Percentiles rank a stretch among this genome's conserved stretches.
Evolutionary conservation across 2,888 invertebrate genomes (phyloP).

Genomic region (Sphecodes monilicornis): DNA sequence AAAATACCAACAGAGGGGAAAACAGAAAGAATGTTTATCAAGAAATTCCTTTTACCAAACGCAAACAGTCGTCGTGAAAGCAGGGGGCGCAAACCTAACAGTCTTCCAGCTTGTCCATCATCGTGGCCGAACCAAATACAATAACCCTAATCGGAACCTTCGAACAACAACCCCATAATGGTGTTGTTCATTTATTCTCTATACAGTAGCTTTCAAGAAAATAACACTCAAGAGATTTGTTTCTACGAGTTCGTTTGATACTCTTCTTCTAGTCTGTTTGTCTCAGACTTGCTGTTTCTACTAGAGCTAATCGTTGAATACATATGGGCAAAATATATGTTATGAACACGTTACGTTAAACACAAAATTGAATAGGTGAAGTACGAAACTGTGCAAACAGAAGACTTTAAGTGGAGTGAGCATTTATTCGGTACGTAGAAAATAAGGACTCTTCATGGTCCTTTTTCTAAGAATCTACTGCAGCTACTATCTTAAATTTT

Average conservation of each 20-base stretch:
- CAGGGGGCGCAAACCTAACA: neutral
- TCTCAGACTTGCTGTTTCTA: neutral
- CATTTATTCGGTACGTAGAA: too few species aligned
- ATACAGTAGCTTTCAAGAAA: neutral
- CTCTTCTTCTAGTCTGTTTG: neutral
- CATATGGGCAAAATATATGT: too few species aligned
- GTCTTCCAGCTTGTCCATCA: neutral
- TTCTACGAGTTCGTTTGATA: neutral
- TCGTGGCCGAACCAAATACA: neutral
- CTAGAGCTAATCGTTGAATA: neutral
- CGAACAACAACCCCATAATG: neutral
- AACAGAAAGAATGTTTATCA: neutral
- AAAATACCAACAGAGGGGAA: neutral
- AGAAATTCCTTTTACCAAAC: slow-evolving; percentile 4
- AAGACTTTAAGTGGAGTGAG: too few species aligned
- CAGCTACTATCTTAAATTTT: too few species aligned
- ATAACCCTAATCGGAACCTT: slow-evolving; percentile 8
- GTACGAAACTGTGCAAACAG: too few species aligned
- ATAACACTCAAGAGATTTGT: neutral
- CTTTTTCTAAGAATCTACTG: too few species aligned
- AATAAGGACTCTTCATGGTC: too few species aligned
- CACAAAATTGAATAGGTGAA: too few species aligned
- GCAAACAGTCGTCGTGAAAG: slow-evolving; percentile 8
- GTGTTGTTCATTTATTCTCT: neutral
- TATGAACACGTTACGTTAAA: too few species aligned